Base-by-base conservation (phyloP, 2,797 vertebrate genomes). In the Arremon aurantiirostris region DNA sequence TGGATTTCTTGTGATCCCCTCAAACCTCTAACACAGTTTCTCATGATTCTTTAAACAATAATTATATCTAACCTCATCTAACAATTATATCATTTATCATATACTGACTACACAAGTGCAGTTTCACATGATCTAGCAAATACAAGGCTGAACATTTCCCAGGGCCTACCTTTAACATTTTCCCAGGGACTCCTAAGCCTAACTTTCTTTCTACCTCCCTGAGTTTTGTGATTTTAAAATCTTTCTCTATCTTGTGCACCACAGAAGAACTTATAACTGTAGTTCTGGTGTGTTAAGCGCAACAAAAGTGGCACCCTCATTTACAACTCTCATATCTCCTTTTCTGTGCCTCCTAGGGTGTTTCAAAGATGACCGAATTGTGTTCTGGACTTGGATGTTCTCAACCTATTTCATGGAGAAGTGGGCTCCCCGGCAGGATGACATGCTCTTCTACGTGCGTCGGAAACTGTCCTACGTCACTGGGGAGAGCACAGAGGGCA, bases 341-440 rank as follows among this genome's bases (percentile, higher is more conserved):
- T 80, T 53, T 66, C 57, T 34, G 7, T 85, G 44, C 9, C 57
- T 34, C 53, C 24, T 94, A 99, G 99, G 99, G 7, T 99, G 98
- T 90, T 99, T 99, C 96, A 99, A 99, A 96, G 99, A 99, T 89
- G 99, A 99, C 96, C 98, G 99, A 44, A 99, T 99, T 20, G 99
- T 99, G 30, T 99, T 99, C 96, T 99, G 99, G 99, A 99, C 99
- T 3, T 99, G 99, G 99, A 99, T 99, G 99, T 99, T 99, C 96
- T 99, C 99, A 49, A 99, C 99, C 0, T 99, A 99, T 88, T 99
- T 99, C 96, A 99, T 99, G 99, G 99, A 99, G 98, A 99, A 99
- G 80, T 98, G 98, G 98, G 98, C 99, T 0, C 99, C 99, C 0
- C 98, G 98, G 11, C 99, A 99, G 97, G 99, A 99, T 0, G 99